A percentile compares a stretch with the other conserved stretches of the same genome.
Evolutionary conservation across 2,113 vertebrate species (phyloP).

Genomic region (Tachysurus vachellii): DNA sequence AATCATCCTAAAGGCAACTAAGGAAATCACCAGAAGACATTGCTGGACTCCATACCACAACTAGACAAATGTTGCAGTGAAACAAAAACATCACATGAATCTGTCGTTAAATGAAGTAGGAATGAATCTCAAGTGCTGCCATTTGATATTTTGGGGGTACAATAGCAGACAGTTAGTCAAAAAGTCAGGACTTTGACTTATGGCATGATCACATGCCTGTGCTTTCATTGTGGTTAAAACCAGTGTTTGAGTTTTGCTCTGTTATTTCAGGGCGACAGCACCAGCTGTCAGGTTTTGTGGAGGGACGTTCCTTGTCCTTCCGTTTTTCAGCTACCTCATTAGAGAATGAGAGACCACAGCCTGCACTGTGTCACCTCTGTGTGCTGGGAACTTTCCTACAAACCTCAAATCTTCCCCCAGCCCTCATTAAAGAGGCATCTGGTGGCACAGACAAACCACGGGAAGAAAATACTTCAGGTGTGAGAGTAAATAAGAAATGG

Average conservation of each 20-base stretch:
- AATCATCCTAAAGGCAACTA: no score
- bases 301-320: slow-evolving; percentile 17
- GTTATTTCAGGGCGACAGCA: slow-evolving; percentile 64
- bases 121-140: not conserved
- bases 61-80: not conserved
- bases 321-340: slow-evolving; percentile 31
- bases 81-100: not conserved
- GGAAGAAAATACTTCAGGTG: not conserved
- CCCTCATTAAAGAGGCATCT: slow-evolving; percentile 33
- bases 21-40: not conserved
- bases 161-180: not conserved
- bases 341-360: slow-evolving; percentile 25
- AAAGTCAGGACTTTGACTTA: not conserved
- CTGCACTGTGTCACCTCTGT: slow-evolving; percentile 57
- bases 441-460: not conserved
- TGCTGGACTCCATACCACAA: not conserved
- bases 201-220: not conserved
- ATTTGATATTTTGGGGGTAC: not conserved
- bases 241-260: not conserved
- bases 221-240: not conserved
- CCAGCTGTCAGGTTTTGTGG: slow-evolving; percentile 58
- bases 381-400: slow-evolving; percentile 51
- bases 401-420: slow-evolving; percentile 36
- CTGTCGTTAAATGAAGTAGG: no score
- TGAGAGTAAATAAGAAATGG: not conserved